phyloP scores from a whole-genome alignment of 2,113 vertebrate species.

The Hippopotamus amphibius region DNA sequence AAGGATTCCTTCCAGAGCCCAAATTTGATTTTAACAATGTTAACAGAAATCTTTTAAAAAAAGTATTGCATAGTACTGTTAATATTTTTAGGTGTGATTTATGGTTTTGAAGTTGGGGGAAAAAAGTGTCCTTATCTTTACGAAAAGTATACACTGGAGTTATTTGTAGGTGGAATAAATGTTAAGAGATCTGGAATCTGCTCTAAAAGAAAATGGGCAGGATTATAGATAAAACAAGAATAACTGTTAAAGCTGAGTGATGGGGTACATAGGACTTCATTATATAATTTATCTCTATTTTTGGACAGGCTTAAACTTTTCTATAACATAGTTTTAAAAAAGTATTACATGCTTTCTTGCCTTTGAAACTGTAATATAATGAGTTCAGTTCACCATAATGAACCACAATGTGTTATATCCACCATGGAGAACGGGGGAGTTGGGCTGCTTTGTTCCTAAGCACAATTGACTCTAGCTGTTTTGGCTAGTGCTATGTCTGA shows the following conservation, averaged over 20 bases:
- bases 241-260: background rate
- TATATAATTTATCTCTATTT: background rate
- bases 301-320: background rate
- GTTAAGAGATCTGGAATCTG: background rate
- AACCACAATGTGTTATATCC: background rate
- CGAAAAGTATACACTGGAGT: background rate
- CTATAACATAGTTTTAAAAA: background rate
- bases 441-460: background rate
- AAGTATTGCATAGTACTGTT: background rate
- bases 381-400: background rate
- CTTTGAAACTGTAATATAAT: background rate
- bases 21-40: conserved; percentile 28
- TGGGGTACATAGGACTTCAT: background rate
- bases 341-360: background rate
- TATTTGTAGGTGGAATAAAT: background rate
- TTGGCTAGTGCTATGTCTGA: background rate
- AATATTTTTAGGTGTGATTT: background rate
- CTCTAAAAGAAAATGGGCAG: background rate
- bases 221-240: background rate
- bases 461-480: background rate
- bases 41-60: background rate
- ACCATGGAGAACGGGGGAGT: background rate
- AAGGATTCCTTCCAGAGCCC: background rate
- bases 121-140: background rate
- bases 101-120: background rate